Percentiles rank a stretch among this genome's conserved stretches.
Evolutionary conservation across 2,888 invertebrate species (phyloP).

Genomic region (Hipparchia sbordonii): DNA sequence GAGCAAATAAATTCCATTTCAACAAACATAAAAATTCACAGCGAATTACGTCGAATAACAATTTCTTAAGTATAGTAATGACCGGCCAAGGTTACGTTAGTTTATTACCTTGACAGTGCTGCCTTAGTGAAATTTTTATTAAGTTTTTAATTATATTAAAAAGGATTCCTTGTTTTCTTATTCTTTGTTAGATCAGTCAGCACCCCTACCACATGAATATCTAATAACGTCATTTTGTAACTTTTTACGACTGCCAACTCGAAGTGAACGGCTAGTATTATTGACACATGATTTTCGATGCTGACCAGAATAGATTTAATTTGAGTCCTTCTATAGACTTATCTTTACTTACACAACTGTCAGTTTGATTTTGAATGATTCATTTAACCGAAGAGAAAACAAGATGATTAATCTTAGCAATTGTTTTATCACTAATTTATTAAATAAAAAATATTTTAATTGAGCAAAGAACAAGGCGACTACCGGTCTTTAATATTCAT

Average conservation of each 20-base stretch:
- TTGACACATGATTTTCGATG: too few relatives aligned
- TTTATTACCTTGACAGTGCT: background rate
- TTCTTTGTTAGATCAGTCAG: background rate
- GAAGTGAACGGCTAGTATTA: too few relatives aligned
- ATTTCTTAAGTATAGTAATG: background rate
- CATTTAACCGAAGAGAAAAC: background rate
- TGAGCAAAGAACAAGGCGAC: background rate
- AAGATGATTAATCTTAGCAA: background rate
- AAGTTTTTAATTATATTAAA: background rate
- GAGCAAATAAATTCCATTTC: constrained; percentile 2
- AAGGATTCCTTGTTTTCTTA: background rate
- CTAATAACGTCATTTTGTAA: too few relatives aligned
- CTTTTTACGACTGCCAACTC: too few relatives aligned
- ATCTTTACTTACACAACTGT: background rate
- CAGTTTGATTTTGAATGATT: background rate
- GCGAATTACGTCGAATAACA: constrained; percentile 3
- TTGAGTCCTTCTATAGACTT: background rate
- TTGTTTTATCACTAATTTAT: background rate
- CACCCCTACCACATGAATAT: too few relatives aligned
- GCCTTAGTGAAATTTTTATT: background rate
- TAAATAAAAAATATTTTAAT: background rate
- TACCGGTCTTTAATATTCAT: constrained; percentile 4
- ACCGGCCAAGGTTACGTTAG: background rate
- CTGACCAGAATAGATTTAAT: too few relatives aligned
- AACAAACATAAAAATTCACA: constrained; percentile 11